A percentile compares a stretch with the other conserved stretches of the same genome.
These are phyloP conservation scores for Anaspis maculata DNA, from an alignment of 2,888 invertebrate species.

Conservation along the genomic window DNA sequence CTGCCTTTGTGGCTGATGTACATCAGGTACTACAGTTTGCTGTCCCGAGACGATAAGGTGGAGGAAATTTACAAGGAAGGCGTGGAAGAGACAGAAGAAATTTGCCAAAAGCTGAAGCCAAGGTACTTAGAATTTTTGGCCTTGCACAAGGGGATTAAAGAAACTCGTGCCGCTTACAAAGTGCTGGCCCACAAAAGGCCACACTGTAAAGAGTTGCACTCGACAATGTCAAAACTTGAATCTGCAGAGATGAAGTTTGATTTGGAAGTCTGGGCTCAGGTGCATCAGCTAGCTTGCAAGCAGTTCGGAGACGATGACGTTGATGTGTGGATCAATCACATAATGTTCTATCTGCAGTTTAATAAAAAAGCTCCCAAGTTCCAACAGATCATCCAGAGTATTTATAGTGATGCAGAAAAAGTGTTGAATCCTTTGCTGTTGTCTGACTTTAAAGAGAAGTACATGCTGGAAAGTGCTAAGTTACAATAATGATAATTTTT, in stretches of 20 bases:
- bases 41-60: slow-evolving; percentile 33
- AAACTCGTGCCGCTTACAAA: slow-evolving; percentile 55
- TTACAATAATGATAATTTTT: too few relatives aligned
- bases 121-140: slow-evolving; percentile 52
- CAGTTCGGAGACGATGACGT: slow-evolving; percentile 59
- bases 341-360: slow-evolving; percentile 58
- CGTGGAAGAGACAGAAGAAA: slow-evolving; percentile 44
- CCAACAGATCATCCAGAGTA: slow-evolving; percentile 4
- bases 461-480: too few relatives aligned
- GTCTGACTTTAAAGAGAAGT: slow-evolving; percentile 37
- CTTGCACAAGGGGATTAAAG: slow-evolving; percentile 43
- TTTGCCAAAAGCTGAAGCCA: slow-evolving; percentile 50
- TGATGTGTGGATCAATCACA: slow-evolving; percentile 66
- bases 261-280: slow-evolving; percentile 47
- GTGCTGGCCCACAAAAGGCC: slow-evolving; percentile 40
- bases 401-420: slow-evolving; percentile 14
- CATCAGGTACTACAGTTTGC: slow-evolving; percentile 34
- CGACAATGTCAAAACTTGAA: slow-evolving; percentile 45
- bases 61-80: slow-evolving; percentile 41
- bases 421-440: slow-evolving; percentile 13
- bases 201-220: slow-evolving; percentile 32
- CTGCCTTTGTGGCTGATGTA: slow-evolving; percentile 44
- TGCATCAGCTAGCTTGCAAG: slow-evolving; percentile 53
- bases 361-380: slow-evolving; percentile 44
- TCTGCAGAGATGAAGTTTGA: slow-evolving; percentile 43